phyloP scores from a whole-genome alignment of 2,113 vertebrate genomes.

The Gymnarchus niloticus region DNA sequence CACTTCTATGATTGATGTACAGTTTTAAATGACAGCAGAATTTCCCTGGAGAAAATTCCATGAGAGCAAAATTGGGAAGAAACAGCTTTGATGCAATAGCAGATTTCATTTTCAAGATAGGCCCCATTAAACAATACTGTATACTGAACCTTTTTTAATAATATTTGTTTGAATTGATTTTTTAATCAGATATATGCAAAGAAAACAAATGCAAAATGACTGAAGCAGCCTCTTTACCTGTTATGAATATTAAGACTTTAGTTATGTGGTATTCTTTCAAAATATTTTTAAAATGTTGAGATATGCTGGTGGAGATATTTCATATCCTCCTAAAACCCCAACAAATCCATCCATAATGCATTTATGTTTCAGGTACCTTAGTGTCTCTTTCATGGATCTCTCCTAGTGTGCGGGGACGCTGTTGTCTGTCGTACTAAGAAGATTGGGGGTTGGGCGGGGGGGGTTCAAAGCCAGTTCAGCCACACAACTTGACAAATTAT shows the following conservation, averaged over 20 bases:
- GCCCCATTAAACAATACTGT: neutral
- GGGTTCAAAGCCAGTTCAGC: conserved; percentile 95
- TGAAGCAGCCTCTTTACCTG: neutral
- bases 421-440: conserved; percentile 13
- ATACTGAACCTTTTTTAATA: neutral
- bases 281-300: neutral
- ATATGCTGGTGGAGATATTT: neutral
- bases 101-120: conserved; percentile 42
- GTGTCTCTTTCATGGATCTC: conserved; percentile 55
- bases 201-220: neutral
- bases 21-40: conserved; percentile 87
- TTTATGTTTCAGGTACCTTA: conserved; percentile 57
- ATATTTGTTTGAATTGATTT: neutral
- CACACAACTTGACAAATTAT: conserved; percentile 98
- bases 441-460: neutral
- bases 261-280: too few species aligned
- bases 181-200: neutral
- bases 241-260: neutral
- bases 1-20: conserved; percentile 94
- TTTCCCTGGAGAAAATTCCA: conserved; percentile 82
- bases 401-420: conserved; percentile 40
- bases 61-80: conserved; percentile 85
- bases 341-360: conserved; percentile 16
- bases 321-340: neutral
- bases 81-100: conserved; percentile 85